phyloP scores from a whole-genome alignment of 2,797 vertebrate genomes.

The Hydrocynus forskahlii region DNA sequence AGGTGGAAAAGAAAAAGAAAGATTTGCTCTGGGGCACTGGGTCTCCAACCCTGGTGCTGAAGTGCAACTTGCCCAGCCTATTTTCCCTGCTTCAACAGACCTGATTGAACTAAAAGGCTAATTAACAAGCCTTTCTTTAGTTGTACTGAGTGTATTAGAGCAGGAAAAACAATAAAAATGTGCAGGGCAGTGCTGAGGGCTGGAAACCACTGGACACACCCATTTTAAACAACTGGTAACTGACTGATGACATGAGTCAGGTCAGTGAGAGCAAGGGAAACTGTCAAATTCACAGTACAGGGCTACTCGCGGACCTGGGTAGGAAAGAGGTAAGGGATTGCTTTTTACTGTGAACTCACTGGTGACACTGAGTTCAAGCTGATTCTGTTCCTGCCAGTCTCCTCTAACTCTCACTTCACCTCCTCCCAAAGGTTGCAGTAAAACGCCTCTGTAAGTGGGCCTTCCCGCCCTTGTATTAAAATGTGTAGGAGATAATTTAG shows the following conservation, averaged over 20 bases:
- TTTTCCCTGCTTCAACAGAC: not conserved
- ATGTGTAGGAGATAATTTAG: constrained; percentile 46
- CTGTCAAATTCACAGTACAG: not conserved
- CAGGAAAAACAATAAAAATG: too few relatives aligned
- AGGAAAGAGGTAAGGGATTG: not conserved
- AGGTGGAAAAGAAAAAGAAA: not conserved
- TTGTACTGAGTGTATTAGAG: too few relatives aligned
- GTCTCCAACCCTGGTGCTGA: not conserved
- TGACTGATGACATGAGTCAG: too few relatives aligned
- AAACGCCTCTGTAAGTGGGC: constrained; percentile 23
- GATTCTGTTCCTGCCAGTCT: constrained; percentile 39
- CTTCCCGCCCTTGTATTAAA: constrained; percentile 45
- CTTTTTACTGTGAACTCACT: constrained; percentile 22
- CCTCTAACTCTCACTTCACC: constrained; percentile 11
- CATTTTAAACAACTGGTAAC: not conserved
- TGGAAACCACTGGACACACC: not conserved
- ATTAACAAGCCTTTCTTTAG: not conserved
- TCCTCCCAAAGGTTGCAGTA: constrained; percentile 14
- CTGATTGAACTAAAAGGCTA: not conserved
- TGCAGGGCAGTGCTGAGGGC: too few relatives aligned
- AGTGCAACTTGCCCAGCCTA: not conserved
- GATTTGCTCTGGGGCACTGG: not conserved
- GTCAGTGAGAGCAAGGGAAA: not conserved
- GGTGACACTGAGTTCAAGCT: constrained; percentile 18
- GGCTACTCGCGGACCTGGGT: not conserved